phyloP scores from a whole-genome alignment of 2,113 vertebrate genomes.

The Mionectes macconnelli region DNA sequence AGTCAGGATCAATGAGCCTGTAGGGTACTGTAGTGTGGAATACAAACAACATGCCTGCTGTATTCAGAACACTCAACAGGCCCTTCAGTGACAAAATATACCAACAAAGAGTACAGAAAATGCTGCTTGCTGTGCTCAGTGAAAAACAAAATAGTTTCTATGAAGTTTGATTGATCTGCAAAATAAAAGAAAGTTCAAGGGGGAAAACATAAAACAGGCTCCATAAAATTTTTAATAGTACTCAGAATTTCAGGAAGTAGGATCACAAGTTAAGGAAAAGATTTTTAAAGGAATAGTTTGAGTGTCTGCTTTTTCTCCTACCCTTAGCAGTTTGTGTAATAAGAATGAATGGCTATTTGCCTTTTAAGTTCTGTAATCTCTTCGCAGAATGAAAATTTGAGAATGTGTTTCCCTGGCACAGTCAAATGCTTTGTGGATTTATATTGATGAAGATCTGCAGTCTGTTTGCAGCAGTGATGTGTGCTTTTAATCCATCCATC shows the following conservation, averaged over 20 bases:
- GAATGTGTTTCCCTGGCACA: neutral
- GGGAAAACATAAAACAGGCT: neutral
- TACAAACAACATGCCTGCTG: neutral
- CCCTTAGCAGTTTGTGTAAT: constrained; percentile 4
- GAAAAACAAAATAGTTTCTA: neutral
- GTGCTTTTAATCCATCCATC: constrained; percentile 34
- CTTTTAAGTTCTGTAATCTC: constrained; percentile 12
- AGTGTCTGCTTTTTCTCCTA: constrained; percentile 20
- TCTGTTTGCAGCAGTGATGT: neutral
- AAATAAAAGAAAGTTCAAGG: neutral
- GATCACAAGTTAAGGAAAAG: neutral
- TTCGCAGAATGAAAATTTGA: constrained; percentile 18
- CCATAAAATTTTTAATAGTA: neutral
- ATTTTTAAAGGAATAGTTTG: neutral
- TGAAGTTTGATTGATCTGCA: neutral
- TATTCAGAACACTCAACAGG: neutral
- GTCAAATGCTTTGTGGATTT: constrained; percentile 37
- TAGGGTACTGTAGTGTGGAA: neutral
- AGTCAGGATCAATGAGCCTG: neutral
- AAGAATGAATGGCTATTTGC: constrained; percentile 42
- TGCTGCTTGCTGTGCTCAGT: neutral
- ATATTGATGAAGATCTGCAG: constrained; percentile 14
- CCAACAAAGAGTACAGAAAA: neutral
- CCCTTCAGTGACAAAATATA: neutral
- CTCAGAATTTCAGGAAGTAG: neutral